Evolutionary conservation across 2,888 invertebrate species (phyloP).

Genomic region (Xestia xanthographa): DNA sequence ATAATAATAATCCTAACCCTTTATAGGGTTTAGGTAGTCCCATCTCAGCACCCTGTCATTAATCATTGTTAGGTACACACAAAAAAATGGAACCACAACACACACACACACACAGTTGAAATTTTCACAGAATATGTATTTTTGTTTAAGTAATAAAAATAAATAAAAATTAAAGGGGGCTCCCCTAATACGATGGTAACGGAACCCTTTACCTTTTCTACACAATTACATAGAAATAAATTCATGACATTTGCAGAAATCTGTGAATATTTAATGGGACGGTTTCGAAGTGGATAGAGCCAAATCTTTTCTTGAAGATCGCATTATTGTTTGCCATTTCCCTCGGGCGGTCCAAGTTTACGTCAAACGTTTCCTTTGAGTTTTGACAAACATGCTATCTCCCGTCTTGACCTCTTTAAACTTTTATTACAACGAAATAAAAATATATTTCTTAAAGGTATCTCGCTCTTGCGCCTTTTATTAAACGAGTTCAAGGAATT

Average conservation of each 20-base stretch:
- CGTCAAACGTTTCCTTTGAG: constrained; percentile 59
- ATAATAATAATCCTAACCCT: too few species aligned
- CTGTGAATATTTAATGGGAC: constrained; percentile 59
- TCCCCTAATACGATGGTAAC: too few species aligned
- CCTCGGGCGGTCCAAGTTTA: constrained; percentile 51
- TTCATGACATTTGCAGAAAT: constrained; percentile 21
- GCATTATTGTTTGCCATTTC: constrained; percentile 65
- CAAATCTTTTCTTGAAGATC: constrained; percentile 59
- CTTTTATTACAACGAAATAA: constrained; percentile 35
- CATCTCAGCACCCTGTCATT: too few species aligned
- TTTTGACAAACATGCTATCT: constrained; percentile 56
- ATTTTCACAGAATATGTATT: too few species aligned
- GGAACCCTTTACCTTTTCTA: too few species aligned
- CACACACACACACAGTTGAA: too few species aligned
- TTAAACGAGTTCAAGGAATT: background rate
- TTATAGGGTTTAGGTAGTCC: too few species aligned
- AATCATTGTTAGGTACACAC: too few species aligned
- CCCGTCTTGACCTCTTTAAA: constrained; percentile 39
- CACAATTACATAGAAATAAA: too few species aligned
- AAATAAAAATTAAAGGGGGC: too few species aligned
- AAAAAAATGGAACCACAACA: too few species aligned
- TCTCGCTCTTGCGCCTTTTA: background rate
- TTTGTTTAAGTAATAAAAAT: too few species aligned
- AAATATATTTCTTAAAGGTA: background rate
- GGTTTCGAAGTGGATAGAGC: constrained; percentile 48